phyloP scores from a whole-genome alignment of 2,888 invertebrate species.

The Mythimna impura region DNA sequence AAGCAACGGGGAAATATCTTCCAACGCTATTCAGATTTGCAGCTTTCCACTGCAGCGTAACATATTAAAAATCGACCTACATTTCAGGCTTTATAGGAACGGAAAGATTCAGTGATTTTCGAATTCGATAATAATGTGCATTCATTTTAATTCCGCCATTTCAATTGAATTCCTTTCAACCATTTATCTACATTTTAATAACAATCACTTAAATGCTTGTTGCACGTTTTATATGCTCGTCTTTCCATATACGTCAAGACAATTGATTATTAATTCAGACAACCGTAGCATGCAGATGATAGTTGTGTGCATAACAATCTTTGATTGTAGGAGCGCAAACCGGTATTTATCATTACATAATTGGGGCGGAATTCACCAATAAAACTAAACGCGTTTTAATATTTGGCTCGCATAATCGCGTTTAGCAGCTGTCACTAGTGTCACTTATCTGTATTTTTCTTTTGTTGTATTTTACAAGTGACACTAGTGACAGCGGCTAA shows the following conservation, averaged over 20 bases:
- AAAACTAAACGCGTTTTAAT: too few species aligned
- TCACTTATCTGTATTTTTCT: too few species aligned
- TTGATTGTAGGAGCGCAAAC: slow-evolving; percentile 16
- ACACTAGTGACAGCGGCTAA: too few species aligned
- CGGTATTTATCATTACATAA: slow-evolving; percentile 37
- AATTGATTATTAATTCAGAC: slow-evolving; percentile 35
- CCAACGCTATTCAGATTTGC: slow-evolving; percentile 12
- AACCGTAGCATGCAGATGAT: slow-evolving; percentile 24
- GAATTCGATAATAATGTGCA: neutral
- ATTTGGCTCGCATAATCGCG: too few species aligned
- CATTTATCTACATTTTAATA: slow-evolving; percentile 1
- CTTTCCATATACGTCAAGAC: slow-evolving; percentile 26
- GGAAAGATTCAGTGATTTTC: neutral
- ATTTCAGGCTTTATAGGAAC: slow-evolving; percentile 11
- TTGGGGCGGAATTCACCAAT: neutral
- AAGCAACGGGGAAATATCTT: neutral
- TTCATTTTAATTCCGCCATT: slow-evolving; percentile 7
- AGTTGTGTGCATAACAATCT: slow-evolving; percentile 13
- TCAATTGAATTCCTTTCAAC: slow-evolving; percentile 2
- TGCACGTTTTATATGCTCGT: slow-evolving; percentile 19
- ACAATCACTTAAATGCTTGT: slow-evolving; percentile 6
- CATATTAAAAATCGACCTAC: neutral
- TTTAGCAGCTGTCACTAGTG: too few species aligned
- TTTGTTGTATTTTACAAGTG: too few species aligned
- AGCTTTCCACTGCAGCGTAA: slow-evolving; percentile 2